Percentiles rank a stretch among this genome's conserved stretches.
These are phyloP conservation scores for Lasioglossum marginatum DNA, from an alignment of 2,888 invertebrate species.

Conservation along the genomic window DNA sequence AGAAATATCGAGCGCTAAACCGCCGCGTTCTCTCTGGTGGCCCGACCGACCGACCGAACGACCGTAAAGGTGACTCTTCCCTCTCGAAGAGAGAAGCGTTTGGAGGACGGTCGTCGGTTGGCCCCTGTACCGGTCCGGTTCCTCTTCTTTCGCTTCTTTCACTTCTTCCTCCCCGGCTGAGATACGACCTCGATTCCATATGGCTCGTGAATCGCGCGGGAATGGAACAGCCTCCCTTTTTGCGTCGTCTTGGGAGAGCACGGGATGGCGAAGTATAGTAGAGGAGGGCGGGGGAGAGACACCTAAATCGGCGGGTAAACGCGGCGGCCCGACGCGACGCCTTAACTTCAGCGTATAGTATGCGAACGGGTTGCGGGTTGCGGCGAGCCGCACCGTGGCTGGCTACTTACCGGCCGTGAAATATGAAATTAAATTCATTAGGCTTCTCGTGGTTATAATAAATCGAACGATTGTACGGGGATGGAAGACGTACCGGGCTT, in stretches of 20 bases:
- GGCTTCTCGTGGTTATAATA: conserved; percentile 81
- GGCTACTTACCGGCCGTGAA: conserved; percentile 82
- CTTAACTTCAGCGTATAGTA: neutral
- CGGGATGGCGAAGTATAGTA: neutral
- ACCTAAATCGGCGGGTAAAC: conserved; percentile 70
- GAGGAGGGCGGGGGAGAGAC: conserved; percentile 14
- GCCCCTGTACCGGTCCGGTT: neutral
- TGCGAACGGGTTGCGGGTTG: conserved; percentile 51
- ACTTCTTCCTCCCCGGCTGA: conserved; percentile 31
- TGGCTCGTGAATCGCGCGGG: conserved; percentile 47
- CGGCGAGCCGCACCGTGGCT: conserved; percentile 48
- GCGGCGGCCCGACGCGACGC: conserved; percentile 30
- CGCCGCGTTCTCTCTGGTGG: conserved; percentile 28
- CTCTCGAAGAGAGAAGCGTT: conserved; percentile 14
- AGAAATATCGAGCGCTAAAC: conserved; percentile 50
- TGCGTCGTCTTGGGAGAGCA: neutral
- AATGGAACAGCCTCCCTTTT: conserved; percentile 24
- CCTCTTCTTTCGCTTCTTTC: neutral
- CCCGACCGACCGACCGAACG: neutral
- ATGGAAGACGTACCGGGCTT: conserved; percentile 75
- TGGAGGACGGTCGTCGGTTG: conserved; percentile 6
- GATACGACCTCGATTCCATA: conserved; percentile 59
- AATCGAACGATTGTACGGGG: conserved; percentile 82
- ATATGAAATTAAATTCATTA: conserved; percentile 84
- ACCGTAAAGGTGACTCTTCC: conserved; percentile 35